phyloP scores from a whole-genome alignment of 2,888 invertebrate species.

The Volucella inflata region DNA sequence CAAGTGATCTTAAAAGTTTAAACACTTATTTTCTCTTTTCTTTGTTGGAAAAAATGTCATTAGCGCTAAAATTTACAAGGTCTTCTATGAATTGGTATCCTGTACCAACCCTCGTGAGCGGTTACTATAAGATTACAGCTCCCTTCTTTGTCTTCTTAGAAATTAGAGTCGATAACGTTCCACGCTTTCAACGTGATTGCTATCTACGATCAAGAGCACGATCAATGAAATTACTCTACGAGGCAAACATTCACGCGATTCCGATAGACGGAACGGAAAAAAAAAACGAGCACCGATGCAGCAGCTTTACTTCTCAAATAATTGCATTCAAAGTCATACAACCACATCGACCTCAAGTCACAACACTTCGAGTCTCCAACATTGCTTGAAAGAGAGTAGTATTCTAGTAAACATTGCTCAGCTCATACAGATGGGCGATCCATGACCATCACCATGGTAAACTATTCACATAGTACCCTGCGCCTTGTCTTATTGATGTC shows the following conservation, averaged over 20 bases:
- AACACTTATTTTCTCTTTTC: too few relatives aligned
- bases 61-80: constrained; percentile 8
- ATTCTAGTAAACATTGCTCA: constrained; percentile 13
- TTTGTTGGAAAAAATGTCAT: background rate
- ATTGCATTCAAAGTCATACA: constrained; percentile 62
- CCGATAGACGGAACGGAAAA: constrained; percentile 7
- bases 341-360: constrained; percentile 65
- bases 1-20: too few relatives aligned
- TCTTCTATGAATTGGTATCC: background rate
- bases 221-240: constrained; percentile 67
- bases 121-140: constrained; percentile 28
- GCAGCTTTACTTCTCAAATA: constrained; percentile 55
- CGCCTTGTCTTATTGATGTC: constrained; percentile 59
- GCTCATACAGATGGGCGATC: constrained; percentile 38
- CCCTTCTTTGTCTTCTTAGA: constrained; percentile 24
- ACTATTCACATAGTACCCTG: constrained; percentile 49
- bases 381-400: too few relatives aligned
- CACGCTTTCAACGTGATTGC: constrained; percentile 66
- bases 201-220: constrained; percentile 69
- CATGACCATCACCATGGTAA: constrained; percentile 55
- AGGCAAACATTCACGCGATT: constrained; percentile 57
- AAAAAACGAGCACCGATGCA: constrained; percentile 41
- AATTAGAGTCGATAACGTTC: constrained; percentile 66
- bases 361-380: constrained; percentile 52
- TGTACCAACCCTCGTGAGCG: constrained; percentile 5